These are phyloP conservation scores for Spheniscus mendiculus DNA, from an alignment of 2,113 vertebrate species.

Conservation along the genomic window DNA sequence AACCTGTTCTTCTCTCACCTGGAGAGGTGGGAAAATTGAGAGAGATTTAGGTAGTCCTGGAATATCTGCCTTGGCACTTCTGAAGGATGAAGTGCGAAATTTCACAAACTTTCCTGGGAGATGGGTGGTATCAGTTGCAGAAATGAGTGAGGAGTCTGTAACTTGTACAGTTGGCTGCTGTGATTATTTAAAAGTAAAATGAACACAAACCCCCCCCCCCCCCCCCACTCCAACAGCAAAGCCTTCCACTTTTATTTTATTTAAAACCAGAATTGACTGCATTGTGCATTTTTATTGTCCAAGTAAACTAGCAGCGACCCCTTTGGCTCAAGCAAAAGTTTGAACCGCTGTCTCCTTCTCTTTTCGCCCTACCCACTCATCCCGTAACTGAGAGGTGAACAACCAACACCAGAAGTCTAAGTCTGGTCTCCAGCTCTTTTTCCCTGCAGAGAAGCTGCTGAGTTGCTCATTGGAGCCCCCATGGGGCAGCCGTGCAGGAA, in stretches of 20 bases:
- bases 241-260: background rate
- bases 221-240: background rate
- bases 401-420: background rate
- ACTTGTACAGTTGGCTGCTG: background rate
- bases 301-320: background rate
- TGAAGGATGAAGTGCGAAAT: background rate
- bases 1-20: background rate
- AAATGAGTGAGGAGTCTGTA: background rate
- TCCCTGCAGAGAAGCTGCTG: background rate
- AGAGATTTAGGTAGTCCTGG: background rate
- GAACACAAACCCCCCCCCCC: rapidly evolving
- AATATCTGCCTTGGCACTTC: background rate
- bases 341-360: background rate
- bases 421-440: background rate
- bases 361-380: rapidly evolving
- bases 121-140: background rate
- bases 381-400: background rate
- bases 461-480: background rate
- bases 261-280: background rate
- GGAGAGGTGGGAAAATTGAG: background rate
- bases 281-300: background rate
- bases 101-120: background rate
- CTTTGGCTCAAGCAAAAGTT: background rate
- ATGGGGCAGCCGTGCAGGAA: rapidly evolving
- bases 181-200: background rate